phyloP scores from a whole-genome alignment of 2,888 invertebrate species.

The Kuschelorhynchus macadamiae region DNA sequence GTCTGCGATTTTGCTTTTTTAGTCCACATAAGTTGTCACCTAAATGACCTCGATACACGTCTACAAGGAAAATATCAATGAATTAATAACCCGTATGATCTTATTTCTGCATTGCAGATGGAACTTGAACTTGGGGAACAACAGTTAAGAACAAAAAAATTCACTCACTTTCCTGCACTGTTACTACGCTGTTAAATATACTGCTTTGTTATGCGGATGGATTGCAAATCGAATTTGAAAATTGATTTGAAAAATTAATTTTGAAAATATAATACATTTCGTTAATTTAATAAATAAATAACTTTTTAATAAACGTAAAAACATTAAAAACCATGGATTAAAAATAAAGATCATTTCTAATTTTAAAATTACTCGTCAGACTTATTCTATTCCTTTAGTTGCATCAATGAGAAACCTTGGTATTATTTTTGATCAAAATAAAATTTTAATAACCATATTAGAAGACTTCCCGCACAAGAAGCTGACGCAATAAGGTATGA shows the following conservation, averaged over 20 bases:
- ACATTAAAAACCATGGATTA: no score
- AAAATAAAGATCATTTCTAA: no score
- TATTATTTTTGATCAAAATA: no score
- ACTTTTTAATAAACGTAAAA: no score
- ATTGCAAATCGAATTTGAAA: slow-evolving; percentile 4
- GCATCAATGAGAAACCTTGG: no score
- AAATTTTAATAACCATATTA: no score
- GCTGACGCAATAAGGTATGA: no score
- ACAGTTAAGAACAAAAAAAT: slow-evolving; percentile 4
- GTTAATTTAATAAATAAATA: no score
- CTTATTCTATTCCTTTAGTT: no score
- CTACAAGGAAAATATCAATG: slow-evolving; percentile 13
- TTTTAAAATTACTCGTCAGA: no score
- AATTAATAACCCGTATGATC: slow-evolving; percentile 5
- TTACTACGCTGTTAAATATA: neutral
- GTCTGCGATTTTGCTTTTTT: slow-evolving; percentile 22
- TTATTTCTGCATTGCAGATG: slow-evolving; percentile 7
- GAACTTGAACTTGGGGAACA: slow-evolving; percentile 9
- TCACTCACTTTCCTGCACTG: neutral
- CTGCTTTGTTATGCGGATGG: neutral
- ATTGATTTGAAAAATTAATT: slow-evolving; percentile 1
- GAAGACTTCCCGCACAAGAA: no score
- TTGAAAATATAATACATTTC: no score
- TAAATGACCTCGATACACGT: slow-evolving; percentile 27
- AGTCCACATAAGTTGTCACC: slow-evolving; percentile 22